These are phyloP conservation scores for Pantherophis guttatus DNA, from an alignment of 2,113 vertebrate genomes.

Conservation along the genomic window DNA sequence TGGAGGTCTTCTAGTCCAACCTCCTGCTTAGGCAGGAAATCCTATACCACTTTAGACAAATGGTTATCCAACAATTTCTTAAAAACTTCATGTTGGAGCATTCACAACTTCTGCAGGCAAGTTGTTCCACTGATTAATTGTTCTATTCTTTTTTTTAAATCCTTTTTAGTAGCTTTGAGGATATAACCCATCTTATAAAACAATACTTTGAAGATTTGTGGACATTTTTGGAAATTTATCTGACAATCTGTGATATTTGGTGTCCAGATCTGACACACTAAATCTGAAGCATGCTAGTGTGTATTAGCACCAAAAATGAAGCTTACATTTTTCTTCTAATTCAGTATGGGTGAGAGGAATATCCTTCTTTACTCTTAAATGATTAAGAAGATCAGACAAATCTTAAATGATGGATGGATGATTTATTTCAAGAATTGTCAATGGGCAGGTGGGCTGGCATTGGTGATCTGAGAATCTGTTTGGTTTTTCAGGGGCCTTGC, in stretches of 20 bases:
- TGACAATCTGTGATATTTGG: not conserved
- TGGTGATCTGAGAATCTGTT: not conserved
- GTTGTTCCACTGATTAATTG: not conserved
- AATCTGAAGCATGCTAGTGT: not conserved
- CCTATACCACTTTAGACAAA: too few species aligned
- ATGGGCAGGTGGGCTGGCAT: not conserved
- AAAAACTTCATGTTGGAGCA: too few species aligned
- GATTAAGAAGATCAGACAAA: not conserved
- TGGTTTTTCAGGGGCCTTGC: not conserved
- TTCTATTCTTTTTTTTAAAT: not conserved
- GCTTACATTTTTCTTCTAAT: not conserved
- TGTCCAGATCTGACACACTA: not conserved
- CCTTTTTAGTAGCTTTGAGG: not conserved
- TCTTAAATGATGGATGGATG: not conserved
- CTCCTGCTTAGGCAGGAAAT: too few species aligned
- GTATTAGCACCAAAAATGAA: not conserved
- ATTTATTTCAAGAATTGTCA: not conserved
- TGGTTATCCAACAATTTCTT: too few species aligned
- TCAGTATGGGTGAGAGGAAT: not conserved
- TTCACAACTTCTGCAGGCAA: too few species aligned
- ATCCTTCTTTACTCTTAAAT: not conserved
- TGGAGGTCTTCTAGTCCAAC: too few species aligned
- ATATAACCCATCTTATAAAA: not conserved
- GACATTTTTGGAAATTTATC: not conserved
- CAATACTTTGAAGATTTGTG: not conserved